A percentile compares a stretch with the other conserved stretches of the same genome.
phyloP scores from a whole-genome alignment of 2,113 vertebrate species.

The Odocoileus hemionus region DNA sequence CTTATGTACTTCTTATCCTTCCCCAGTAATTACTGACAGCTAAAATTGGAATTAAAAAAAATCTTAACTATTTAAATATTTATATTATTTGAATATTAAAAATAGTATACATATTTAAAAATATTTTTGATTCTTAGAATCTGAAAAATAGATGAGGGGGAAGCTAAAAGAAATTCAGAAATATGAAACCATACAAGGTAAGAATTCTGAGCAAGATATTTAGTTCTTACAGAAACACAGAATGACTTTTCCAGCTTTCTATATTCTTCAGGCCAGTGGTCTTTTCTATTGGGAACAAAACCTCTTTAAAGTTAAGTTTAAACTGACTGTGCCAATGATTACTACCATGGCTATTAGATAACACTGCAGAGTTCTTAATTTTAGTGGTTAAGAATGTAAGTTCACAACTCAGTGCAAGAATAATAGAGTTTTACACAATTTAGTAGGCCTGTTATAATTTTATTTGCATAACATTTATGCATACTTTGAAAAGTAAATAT shows the following conservation, averaged over 20 bases:
- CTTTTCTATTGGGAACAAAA: neutral
- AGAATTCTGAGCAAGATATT: neutral
- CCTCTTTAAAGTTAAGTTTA: neutral
- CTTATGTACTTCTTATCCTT: neutral
- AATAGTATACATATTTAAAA: neutral
- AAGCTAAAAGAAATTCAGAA: neutral
- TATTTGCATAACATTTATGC: constrained; percentile 14
- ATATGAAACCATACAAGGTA: neutral
- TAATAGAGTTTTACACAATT: neutral
- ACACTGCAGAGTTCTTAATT: neutral
- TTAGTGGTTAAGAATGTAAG: constrained; percentile 2
- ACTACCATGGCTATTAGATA: neutral
- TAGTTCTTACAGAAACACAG: neutral
- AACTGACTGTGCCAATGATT: neutral
- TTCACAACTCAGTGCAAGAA: constrained; percentile 2
- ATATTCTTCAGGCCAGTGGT: neutral
- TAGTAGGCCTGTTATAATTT: constrained; percentile 28
- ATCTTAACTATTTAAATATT: neutral
- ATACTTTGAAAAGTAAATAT: constrained; percentile 44
- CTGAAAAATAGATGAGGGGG: neutral
- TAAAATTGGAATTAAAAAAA: neutral
- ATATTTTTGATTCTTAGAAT: neutral
- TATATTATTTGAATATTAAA: neutral
- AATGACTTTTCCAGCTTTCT: neutral
- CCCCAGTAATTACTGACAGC: neutral